Evolutionary conservation across 2,797 vertebrate genomes (phyloP).

Genomic region (Salmo trutta): DNA sequence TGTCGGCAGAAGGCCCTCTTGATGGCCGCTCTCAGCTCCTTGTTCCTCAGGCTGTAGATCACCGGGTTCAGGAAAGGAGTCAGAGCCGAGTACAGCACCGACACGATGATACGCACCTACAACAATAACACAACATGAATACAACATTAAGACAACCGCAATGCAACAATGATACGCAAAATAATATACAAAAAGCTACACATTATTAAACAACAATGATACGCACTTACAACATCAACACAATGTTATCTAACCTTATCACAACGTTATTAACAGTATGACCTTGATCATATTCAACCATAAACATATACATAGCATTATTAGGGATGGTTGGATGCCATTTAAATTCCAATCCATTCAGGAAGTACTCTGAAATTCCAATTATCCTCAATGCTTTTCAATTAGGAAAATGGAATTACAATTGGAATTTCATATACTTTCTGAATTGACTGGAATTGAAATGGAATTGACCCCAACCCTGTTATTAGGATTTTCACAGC

Average conservation of each 20-base stretch:
- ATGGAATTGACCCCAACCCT: too few relatives aligned
- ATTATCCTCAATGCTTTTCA: too few relatives aligned
- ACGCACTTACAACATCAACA: not conserved
- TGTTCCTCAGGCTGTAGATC: slow-evolving; percentile 69
- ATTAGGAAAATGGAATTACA: too few relatives aligned
- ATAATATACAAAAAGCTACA: not conserved
- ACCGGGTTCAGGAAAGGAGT: slow-evolving; percentile 50
- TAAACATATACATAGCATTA: not conserved
- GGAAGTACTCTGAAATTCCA: too few relatives aligned
- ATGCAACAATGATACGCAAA: not conserved
- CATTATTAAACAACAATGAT: not conserved
- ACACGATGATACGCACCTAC: slow-evolving; percentile 3
- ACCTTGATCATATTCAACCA: not conserved
- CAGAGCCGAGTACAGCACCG: slow-evolving; percentile 1
- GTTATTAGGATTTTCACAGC: too few relatives aligned
- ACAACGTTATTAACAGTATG: not conserved
- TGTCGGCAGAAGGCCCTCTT: slow-evolving; percentile 34
- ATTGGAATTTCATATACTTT: too few relatives aligned
- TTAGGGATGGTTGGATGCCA: too few relatives aligned
- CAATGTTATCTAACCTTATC: not conserved
- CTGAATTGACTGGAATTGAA: too few relatives aligned
- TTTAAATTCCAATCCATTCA: too few relatives aligned
- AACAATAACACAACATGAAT: not conserved
- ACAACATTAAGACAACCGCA: not conserved
- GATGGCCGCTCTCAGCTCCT: slow-evolving; percentile 55